These are phyloP conservation scores for Mormyrus iriodes DNA, from an alignment of 2,113 vertebrate species.

Conservation along the genomic window DNA sequence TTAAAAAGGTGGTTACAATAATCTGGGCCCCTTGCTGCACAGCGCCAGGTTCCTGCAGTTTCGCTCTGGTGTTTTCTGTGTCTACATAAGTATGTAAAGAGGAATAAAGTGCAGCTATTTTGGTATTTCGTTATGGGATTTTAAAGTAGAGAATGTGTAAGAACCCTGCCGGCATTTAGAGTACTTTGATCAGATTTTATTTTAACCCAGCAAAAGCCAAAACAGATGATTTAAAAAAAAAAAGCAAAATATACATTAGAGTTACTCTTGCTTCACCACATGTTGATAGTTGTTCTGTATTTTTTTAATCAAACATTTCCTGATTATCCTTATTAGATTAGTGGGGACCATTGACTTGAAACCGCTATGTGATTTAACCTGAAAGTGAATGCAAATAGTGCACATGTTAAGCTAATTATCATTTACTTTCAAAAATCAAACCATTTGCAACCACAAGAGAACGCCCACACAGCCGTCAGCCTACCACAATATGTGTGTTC, in stretches of 20 bases:
- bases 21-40: background rate
- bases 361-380: slow-evolving; percentile 4
- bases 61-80: background rate
- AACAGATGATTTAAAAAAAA: background rate
- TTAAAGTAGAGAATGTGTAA: background rate
- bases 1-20: background rate
- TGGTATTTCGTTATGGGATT: background rate
- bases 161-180: background rate
- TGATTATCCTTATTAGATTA: background rate
- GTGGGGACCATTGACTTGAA: slow-evolving; percentile 12
- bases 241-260: background rate
- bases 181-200: background rate
- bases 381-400: background rate
- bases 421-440: slow-evolving; percentile 2
- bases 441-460: background rate
- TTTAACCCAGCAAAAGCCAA: background rate
- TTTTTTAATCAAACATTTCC: background rate
- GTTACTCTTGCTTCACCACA: background rate
- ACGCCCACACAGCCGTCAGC: background rate
- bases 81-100: background rate
- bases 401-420: background rate
- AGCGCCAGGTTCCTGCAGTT: background rate
- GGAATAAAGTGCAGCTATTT: background rate
- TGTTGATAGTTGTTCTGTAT: background rate
- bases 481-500: background rate